Base-by-base conservation (phyloP, 2,888 invertebrate genomes). In the Agrochola lota region DNA sequence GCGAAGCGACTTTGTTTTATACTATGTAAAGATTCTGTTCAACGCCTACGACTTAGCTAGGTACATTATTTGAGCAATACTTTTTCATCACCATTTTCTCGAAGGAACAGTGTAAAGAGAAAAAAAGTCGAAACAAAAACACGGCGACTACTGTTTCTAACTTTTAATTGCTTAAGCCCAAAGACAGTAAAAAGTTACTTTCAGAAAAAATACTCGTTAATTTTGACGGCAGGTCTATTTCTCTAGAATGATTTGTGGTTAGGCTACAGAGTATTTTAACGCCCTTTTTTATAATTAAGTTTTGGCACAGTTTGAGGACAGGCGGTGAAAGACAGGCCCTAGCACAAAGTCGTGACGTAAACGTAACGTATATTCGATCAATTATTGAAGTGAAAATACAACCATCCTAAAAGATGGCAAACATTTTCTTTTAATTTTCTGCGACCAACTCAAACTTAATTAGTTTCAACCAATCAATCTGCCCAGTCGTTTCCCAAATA, bases 161-260 rank as follows among this genome's bases (percentile, higher is more conserved):
- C 83, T 88, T 88, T 87, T 88, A 88, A 88, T 88, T 88, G 86
- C 87, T 46, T 70, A 80, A 83, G 76, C 84, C 74, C 74, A 71
- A 78, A 78, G 81, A 83, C 73, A 79, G 71, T 77, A 43, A 84
- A 57, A 86, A 80, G 66, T 70, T 66, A 62, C 69, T 43, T 66
- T 69, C 64, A 35, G 17, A 40, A 74, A 85, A 83, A 79, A 69
- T 26, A 63, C 55, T 35, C 68, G 68, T 71, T 75, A 59, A 26
- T 79, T 76, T 68, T 72, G 70, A 52, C n/a, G 43, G 40, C n/a
- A 75, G 30, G 17, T 64, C 69, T 70, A 40, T 83, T 73, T 15
- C 35, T 72, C 55, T 46, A 40, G 49, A 82, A 81, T 78, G 72
- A 64, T 78, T 78, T 59, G 82, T 72, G 74, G n/a, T 63, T n/a